A percentile compares a stretch with the other conserved stretches of the same genome.
Conservation (phyloP, 1,140 invertebrate genomes). For the Drosophila athabasca region DNA sequence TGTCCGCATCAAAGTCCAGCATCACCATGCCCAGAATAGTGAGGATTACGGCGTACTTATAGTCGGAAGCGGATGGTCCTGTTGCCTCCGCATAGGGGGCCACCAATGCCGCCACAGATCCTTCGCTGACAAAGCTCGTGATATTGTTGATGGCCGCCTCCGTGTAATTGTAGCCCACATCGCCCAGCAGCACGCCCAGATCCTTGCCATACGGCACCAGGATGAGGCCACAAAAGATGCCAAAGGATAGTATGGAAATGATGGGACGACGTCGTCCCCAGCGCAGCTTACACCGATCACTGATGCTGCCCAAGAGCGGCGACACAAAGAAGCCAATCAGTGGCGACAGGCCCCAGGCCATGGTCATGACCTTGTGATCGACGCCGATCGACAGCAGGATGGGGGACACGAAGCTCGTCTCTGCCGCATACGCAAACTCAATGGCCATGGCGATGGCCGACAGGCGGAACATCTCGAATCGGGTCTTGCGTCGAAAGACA, state of each 20-base stretch:
- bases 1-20: constrained; percentile 93
- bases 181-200: constrained; percentile 88
- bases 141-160: constrained; percentile 15
- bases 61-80: constrained; percentile 45
- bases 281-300: constrained; percentile 89
- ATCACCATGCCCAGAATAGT: constrained; percentile 92
- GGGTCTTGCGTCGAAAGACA: constrained; percentile 86
- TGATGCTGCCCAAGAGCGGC: constrained; percentile 91
- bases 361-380: constrained; percentile 89
- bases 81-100: constrained; percentile 1
- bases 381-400: constrained; percentile 92
- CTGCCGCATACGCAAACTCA: constrained; percentile 94
- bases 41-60: constrained; percentile 87
- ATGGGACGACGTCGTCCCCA: constrained; percentile 91
- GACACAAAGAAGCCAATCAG: constrained; percentile 92
- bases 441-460: constrained; percentile 94
- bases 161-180: constrained; percentile 76
- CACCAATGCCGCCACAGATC: constrained; percentile 55
- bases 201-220: constrained; percentile 91
- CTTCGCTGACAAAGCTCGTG: constrained; percentile 14
- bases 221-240: constrained; percentile 88
- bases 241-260: constrained; percentile 89
- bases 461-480: constrained; percentile 88
- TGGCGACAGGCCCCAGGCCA: constrained; percentile 93
- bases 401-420: constrained; percentile 94